Conservation (phyloP, 2,113 vertebrate species). For the Calyptomena viridis region DNA sequence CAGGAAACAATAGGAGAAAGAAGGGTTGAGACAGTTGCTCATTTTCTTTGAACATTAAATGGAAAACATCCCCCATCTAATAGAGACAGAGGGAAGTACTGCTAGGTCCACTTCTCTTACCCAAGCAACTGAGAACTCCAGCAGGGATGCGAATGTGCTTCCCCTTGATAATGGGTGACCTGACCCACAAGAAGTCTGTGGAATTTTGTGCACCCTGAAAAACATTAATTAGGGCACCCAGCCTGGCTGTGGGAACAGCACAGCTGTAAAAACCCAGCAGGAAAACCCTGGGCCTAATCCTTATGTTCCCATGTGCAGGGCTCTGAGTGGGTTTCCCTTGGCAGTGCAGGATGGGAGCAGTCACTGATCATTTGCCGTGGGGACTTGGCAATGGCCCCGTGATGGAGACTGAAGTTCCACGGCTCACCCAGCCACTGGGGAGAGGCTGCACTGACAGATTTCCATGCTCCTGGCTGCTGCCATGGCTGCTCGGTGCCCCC, state of each 20-base stretch:
- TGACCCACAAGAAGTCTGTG: background rate
- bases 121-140: background rate
- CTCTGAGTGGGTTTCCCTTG: background rate
- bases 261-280: background rate
- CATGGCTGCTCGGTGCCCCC: background rate
- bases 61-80: background rate
- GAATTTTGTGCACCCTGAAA: background rate
- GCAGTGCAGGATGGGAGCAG: background rate
- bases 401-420: background rate
- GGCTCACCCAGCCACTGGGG: background rate
- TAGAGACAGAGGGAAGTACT: background rate
- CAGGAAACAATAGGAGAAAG: background rate
- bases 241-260: background rate
- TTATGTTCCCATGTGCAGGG: rapidly evolving
- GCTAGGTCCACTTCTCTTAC: background rate
- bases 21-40: background rate
- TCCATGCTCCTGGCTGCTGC: background rate
- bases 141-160: background rate
- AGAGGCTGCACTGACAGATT: background rate
- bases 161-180: too few species aligned
- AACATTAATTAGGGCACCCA: background rate
- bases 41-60: background rate
- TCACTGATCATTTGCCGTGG: rapidly evolving
- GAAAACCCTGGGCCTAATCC: background rate
- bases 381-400: rapidly evolving